phyloP scores from a whole-genome alignment of 2,113 vertebrate genomes.

The Brienomyrus brachyistius region DNA sequence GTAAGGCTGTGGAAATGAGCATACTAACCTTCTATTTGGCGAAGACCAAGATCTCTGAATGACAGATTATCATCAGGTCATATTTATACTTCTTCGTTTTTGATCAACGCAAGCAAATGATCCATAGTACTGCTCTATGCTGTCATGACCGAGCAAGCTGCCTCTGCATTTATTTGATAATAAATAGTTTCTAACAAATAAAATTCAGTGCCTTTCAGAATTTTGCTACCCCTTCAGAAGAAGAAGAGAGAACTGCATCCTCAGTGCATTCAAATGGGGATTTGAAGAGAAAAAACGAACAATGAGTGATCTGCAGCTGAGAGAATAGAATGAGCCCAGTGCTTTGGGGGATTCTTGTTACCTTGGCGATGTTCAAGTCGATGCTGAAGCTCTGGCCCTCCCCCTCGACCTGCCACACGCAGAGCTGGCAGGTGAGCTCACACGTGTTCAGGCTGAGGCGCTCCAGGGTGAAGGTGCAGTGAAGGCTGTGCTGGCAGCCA shows the following conservation, averaged over 20 bases:
- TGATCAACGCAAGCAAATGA: neutral
- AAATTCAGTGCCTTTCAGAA: neutral
- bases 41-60: neutral
- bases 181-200: neutral
- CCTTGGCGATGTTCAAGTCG: constrained; percentile 94
- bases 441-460: constrained; percentile 85
- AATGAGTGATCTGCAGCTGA: neutral
- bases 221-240: neutral
- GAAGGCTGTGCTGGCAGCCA: constrained; percentile 84
- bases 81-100: neutral
- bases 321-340: neutral
- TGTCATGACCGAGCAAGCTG: neutral
- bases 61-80: constrained; percentile 8
- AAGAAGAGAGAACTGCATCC: neutral
- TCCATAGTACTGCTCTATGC: neutral
- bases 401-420: constrained; percentile 97
- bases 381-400: constrained; percentile 92
- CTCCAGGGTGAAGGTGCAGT: constrained; percentile 96
- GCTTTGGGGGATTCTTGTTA: constrained; percentile 39
- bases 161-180: neutral
- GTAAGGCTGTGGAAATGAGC: neutral
- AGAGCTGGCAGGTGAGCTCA: constrained; percentile 93
- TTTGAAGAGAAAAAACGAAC: neutral
- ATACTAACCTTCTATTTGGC: neutral
- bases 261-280: neutral